A percentile compares a stretch with the other conserved stretches of the same genome.
phyloP scores from a whole-genome alignment of 2,888 invertebrate genomes.

The Empis livida region DNA sequence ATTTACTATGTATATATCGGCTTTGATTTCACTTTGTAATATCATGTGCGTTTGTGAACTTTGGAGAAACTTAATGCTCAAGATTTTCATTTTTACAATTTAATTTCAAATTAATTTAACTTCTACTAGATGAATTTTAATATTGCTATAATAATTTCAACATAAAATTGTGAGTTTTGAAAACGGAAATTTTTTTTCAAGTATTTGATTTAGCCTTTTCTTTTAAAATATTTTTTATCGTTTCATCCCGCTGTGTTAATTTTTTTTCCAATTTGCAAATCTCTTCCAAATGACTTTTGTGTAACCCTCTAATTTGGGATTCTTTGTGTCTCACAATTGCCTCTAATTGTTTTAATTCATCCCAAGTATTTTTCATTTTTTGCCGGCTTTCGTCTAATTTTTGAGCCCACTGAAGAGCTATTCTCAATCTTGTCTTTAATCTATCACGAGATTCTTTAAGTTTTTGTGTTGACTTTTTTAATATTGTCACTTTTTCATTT shows the following conservation, averaged over 20 bases:
- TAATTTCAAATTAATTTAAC: no score
- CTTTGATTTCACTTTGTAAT: no score
- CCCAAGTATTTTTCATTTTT: constrained; percentile 28
- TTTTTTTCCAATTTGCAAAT: constrained; percentile 27
- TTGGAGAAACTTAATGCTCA: no score
- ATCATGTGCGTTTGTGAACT: no score
- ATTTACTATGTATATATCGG: no score
- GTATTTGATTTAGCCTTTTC: neutral
- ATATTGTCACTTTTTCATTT: constrained; percentile 14
- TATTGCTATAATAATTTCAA: no score
- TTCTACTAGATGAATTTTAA: no score
- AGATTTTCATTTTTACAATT: no score
- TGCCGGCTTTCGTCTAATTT: constrained; percentile 28
- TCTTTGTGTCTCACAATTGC: constrained; percentile 33
- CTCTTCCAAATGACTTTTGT: constrained; percentile 27
- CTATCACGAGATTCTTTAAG: constrained; percentile 29
- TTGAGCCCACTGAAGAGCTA: constrained; percentile 31
- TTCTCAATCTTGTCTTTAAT: constrained; percentile 28
- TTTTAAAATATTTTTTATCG: constrained; percentile 28
- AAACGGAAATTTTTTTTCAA: no score
- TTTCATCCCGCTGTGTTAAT: constrained; percentile 33
- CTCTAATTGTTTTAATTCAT: constrained; percentile 29
- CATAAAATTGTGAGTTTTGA: no score
- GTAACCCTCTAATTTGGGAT: constrained; percentile 30
- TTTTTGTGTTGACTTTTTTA: constrained; percentile 24